phyloP scores from a whole-genome alignment of 2,113 vertebrate species.

The Cryptomyrus ogoouensis region DNA sequence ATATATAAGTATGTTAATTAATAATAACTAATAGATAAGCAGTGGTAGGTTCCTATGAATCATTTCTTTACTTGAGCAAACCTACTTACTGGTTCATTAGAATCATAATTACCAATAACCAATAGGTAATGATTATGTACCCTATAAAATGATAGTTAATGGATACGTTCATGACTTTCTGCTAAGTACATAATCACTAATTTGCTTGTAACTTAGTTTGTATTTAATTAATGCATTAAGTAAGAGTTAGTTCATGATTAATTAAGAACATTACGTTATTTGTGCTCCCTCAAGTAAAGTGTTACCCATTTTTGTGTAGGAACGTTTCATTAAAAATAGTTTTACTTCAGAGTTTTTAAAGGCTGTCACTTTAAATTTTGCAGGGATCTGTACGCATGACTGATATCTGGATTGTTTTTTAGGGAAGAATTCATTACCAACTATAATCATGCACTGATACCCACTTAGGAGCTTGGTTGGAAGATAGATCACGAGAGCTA shows the following conservation, averaged over 20 bases:
- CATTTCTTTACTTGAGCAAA: neutral
- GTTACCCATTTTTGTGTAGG: neutral
- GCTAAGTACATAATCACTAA: neutral
- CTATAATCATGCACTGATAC: neutral
- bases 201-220: neutral
- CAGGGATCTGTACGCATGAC: neutral
- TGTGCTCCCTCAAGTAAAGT: neutral
- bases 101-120: neutral
- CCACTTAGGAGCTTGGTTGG: neutral
- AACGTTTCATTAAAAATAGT: neutral
- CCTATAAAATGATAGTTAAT: neutral
- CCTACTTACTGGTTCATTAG: neutral
- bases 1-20: neutral
- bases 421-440: neutral
- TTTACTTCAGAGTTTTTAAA: neutral
- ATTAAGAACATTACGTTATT: neutral
- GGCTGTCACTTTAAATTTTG: neutral
- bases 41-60: neutral
- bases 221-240: neutral
- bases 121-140: neutral
- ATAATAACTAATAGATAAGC: neutral
- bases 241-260: neutral
- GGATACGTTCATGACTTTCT: neutral
- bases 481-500: neutral
- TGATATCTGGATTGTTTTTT: neutral